These are phyloP conservation scores for Diadegma fenestrale DNA, from an alignment of 2,888 invertebrate genomes.

Conservation along the genomic window DNA sequence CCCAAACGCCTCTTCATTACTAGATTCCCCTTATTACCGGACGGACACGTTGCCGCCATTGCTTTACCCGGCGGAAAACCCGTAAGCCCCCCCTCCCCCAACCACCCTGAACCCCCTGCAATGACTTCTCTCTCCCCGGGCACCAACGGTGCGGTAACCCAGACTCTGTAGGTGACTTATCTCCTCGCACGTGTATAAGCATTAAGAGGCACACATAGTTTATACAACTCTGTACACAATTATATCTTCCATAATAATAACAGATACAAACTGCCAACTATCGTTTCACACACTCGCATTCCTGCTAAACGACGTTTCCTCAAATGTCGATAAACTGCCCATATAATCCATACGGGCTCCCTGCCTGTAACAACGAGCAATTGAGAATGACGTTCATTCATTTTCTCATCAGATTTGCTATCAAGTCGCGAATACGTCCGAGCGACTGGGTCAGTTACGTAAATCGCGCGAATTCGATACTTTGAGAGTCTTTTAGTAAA, in stretches of 20 bases:
- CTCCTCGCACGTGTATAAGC: constrained; percentile 54
- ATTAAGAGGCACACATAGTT: constrained; percentile 48
- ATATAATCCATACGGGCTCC: background rate
- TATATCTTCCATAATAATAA: constrained; percentile 38
- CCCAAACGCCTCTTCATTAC: constrained; percentile 85
- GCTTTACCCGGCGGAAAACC: constrained; percentile 72
- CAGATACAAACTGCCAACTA: constrained; percentile 16
- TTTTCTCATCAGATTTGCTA: too few species aligned
- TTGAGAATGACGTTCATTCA: background rate
- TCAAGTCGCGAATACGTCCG: too few species aligned
- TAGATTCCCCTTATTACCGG: constrained; percentile 84
- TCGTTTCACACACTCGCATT: constrained; percentile 2
- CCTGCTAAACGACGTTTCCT: constrained; percentile 7
- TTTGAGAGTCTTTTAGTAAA: too few species aligned
- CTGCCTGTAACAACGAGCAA: background rate
- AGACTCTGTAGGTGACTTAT: constrained; percentile 67
- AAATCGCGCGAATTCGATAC: too few species aligned
- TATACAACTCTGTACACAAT: constrained; percentile 48
- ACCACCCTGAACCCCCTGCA: constrained; percentile 43
- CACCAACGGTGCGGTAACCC: constrained; percentile 67
- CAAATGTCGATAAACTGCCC: background rate
- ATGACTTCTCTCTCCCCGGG: constrained; percentile 51
- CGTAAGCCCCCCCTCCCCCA: constrained; percentile 57
- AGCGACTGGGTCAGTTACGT: too few species aligned
- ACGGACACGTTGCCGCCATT: constrained; percentile 77